A percentile compares a stretch with the other conserved stretches of the same genome.
Evolutionary conservation across 2,113 vertebrate species (phyloP).

Genomic region (Hypocryptadius cinnamomeus): DNA sequence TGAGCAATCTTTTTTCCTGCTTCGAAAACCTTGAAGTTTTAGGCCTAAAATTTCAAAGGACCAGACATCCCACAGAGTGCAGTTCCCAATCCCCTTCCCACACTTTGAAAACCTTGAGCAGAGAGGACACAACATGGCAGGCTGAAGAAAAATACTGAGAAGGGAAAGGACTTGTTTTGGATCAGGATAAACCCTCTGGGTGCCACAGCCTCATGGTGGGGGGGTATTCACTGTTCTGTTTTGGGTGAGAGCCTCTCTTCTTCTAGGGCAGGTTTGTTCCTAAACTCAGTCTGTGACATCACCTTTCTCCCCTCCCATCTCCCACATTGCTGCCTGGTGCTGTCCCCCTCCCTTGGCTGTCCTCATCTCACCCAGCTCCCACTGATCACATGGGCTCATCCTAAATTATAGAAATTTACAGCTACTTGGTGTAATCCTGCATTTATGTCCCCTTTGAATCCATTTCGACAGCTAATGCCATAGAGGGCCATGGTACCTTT

Average conservation of each 20-base stretch:
- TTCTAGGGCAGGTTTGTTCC: not conserved
- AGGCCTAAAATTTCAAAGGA: not conserved
- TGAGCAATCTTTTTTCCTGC: not conserved
- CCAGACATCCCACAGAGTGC: not conserved
- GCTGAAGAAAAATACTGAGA: not conserved
- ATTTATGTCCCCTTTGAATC: slow-evolving; percentile 1
- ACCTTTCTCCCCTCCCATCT: not conserved
- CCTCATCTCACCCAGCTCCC: not conserved
- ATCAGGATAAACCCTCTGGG: not conserved
- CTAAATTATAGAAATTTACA: slow-evolving; percentile 11
- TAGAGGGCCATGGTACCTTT: not conserved
- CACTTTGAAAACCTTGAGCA: not conserved
- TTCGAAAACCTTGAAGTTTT: not conserved
- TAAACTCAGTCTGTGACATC: not conserved
- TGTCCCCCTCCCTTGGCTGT: not conserved
- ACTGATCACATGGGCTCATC: not conserved
- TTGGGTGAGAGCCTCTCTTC: not conserved
- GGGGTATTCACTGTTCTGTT: not conserved
- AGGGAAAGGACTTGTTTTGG: not conserved
- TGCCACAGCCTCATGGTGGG: not conserved
- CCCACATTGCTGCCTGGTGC: not conserved
- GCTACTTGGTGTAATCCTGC: not conserved
- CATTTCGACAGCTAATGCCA: not conserved
- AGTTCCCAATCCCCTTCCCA: not conserved
- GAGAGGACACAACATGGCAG: not conserved